Base-by-base conservation (phyloP, 2,888 invertebrate genomes). In the Epinotia demarniana region DNA sequence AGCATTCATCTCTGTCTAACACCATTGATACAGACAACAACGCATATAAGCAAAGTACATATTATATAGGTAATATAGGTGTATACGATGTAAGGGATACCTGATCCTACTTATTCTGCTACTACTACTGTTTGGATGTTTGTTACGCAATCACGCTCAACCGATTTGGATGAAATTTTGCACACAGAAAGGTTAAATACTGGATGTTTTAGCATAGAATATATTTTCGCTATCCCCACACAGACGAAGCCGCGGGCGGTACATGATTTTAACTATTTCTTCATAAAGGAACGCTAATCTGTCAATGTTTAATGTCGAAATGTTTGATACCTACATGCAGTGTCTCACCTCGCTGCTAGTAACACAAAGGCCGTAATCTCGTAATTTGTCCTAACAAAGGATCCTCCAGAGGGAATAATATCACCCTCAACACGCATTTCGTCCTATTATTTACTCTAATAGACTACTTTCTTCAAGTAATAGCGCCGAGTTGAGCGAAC, bases 341-440 rank as follows among this genome's bases (percentile, higher is more conserved):
- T 64, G 57, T 67, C 60, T 63, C 71, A 75, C 73, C 71, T 75
- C 63, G n/a, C 77, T 43, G 58, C 57, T 67, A 71, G 75, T 72
- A 66, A 72, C 78, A 73, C 76, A 78, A 72, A 76, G n/a, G 73
- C 33, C 67, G 63, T 78, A 78, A 78, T 77, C 77, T 76, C 66
- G 76, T 77, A 76, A 78, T 78, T 78, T 78, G 77, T 76, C 73
- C 76, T 68, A 74, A 77, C 78, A 78, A 78, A 77, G 77, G 71
- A 63, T 66, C 61, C 72, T 70, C 73, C 49, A 70, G 73, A 71
- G 72, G 77, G 78, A 57, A 72, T 78, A 78, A 77, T 78, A 78
- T 77, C 77, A 60, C 75, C 72, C 75, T 73, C 71, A 77, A 73
- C 78, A 78, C 78, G 68, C 75, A 78, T 76, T 75, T 69, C 66